These are phyloP conservation scores for Molanna angustata DNA, from an alignment of 2,888 invertebrate species.

Conservation along the genomic window DNA sequence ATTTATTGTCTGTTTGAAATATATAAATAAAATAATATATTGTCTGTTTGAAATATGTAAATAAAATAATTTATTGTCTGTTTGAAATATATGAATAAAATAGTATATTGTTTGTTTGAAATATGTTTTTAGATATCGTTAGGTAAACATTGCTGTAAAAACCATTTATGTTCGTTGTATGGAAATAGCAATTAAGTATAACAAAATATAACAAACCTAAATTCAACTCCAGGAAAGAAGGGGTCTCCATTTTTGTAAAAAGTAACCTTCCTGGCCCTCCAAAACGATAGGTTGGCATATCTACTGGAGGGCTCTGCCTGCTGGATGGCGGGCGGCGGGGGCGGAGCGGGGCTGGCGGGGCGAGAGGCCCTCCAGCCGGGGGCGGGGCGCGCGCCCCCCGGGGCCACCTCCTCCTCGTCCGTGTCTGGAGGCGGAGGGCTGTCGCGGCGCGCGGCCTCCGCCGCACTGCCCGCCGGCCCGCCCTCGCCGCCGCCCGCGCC, in stretches of 20 bases:
- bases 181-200: too few species aligned
- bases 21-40: too few species aligned
- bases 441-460: conserved; percentile 39
- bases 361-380: conserved; percentile 47
- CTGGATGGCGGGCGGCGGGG: conserved; percentile 52
- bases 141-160: too few species aligned
- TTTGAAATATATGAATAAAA: too few species aligned
- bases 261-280: conserved; percentile 82
- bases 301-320: conserved; percentile 56
- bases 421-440: conserved; percentile 45
- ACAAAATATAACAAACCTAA: too few species aligned
- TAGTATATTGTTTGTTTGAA: too few species aligned
- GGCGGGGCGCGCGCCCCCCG: conserved; percentile 44
- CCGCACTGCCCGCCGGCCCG: conserved; percentile 55
- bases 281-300: conserved; percentile 80
- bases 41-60: too few species aligned
- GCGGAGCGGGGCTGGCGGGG: conserved; percentile 40
- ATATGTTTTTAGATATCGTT: too few species aligned
- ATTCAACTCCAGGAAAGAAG: conserved; percentile 85
- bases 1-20: too few species aligned
- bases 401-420: conserved; percentile 47
- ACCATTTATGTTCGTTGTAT: too few species aligned
- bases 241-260: conserved; percentile 95
- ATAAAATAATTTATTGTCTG: too few species aligned
- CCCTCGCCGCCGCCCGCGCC: conserved; percentile 47